A percentile compares a stretch with the other conserved stretches of the same genome.
phyloP scores from a whole-genome alignment of 2,888 invertebrate genomes.

The Argyresthia goedartella region DNA sequence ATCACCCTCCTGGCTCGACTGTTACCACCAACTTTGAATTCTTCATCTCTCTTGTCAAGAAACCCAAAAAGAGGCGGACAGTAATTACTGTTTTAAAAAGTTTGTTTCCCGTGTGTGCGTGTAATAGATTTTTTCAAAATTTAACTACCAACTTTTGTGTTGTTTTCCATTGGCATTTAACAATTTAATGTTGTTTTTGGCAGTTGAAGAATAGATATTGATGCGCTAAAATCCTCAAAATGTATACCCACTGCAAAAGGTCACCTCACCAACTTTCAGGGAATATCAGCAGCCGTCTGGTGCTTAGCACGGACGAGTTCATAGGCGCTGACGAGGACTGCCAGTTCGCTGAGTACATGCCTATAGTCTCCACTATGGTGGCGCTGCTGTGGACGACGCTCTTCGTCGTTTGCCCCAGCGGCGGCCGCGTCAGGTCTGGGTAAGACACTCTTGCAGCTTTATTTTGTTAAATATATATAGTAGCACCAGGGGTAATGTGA shows the following conservation, averaged over 20 bases:
- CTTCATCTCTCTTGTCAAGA: background rate
- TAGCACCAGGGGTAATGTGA: too few species aligned
- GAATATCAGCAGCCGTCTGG: slow-evolving; percentile 35
- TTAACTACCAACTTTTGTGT: too few species aligned
- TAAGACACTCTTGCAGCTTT: slow-evolving; percentile 17
- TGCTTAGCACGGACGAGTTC: slow-evolving; percentile 36
- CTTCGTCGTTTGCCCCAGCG: slow-evolving; percentile 57
- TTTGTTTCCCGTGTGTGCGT: too few species aligned
- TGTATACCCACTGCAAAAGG: too few species aligned
- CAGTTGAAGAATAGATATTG: too few species aligned
- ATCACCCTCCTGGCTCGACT: too few species aligned
- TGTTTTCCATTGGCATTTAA: background rate
- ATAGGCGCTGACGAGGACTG: slow-evolving; percentile 38
- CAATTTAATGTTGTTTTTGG: too few species aligned
- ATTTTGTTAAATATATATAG: too few species aligned
- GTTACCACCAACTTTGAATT: too few species aligned
- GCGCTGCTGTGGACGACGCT: slow-evolving; percentile 49
- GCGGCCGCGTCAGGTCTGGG: slow-evolving; percentile 47
- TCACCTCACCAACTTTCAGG: slow-evolving; percentile 22
- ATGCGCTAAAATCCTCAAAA: too few species aligned
- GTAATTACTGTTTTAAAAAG: too few species aligned
- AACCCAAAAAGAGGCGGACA: background rate
- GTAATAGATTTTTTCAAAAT: too few species aligned
- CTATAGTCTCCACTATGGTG: slow-evolving; percentile 46
- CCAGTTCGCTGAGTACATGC: slow-evolving; percentile 55